phyloP scores from a whole-genome alignment of 92 coral and sea anemone genomes.

The Pocillopora meandrina region DNA sequence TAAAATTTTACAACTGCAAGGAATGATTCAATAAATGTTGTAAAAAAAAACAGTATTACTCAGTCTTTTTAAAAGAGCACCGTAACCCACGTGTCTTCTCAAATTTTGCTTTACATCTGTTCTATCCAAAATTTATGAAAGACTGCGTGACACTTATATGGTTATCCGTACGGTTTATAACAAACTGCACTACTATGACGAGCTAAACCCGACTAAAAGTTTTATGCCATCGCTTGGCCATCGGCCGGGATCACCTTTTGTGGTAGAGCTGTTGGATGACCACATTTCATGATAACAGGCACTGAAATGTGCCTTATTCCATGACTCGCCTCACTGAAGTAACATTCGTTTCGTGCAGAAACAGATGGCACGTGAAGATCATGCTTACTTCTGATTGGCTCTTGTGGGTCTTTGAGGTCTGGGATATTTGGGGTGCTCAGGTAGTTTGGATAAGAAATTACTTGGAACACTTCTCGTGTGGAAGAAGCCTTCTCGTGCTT shows the following conservation, averaged over 20 bases:
- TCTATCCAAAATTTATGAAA: too few relatives aligned
- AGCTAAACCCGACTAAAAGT: neutral
- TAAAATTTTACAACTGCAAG: too few relatives aligned
- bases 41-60: too few relatives aligned
- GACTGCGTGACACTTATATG: too few relatives aligned
- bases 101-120: too few relatives aligned
- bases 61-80: too few relatives aligned
- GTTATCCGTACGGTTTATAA: too few relatives aligned
- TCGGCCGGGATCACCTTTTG: neutral
- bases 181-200: too few relatives aligned
- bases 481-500: neutral
- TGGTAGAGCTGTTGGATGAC: slow-evolving; percentile 73
- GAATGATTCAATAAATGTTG: too few relatives aligned
- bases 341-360: slow-evolving; percentile 5
- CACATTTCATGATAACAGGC: slow-evolving; percentile 80
- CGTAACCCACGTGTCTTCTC: too few relatives aligned
- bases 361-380: slow-evolving; percentile 42
- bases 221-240: slow-evolving; percentile 26
- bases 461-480: slow-evolving; percentile 19
- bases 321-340: slow-evolving; percentile 35
- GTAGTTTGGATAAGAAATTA: slow-evolving; percentile 17
- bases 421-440: slow-evolving; percentile 4
- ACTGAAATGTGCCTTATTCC: slow-evolving; percentile 75
- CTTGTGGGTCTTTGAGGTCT: slow-evolving; percentile 71
- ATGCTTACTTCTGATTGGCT: slow-evolving; percentile 62